Percentiles rank a stretch among this genome's conserved stretches.
Conservation (phyloP, 30 jellyfish, hydroid and myxozoan genomes). For the Aurelia aurita region DNA sequence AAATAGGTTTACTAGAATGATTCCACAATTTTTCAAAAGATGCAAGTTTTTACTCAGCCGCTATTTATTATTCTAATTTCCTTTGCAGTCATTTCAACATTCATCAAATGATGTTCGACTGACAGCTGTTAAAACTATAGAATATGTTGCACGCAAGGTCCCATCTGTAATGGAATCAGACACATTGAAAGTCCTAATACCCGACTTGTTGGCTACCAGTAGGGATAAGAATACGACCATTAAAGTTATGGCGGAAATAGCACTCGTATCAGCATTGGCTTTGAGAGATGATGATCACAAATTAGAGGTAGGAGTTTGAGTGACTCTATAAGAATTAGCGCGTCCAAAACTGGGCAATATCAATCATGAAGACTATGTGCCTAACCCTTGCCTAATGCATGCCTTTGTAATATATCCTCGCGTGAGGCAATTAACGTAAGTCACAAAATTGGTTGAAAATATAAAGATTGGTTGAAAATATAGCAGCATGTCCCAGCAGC, state of each 20-base stretch:
- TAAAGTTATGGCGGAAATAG: constrained; percentile 69
- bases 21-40: no score
- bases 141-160: constrained; percentile 54
- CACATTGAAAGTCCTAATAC: constrained; percentile 30
- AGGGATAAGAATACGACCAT: constrained; percentile 88
- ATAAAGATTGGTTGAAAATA: no score
- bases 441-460: no score
- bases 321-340: no score
- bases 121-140: constrained; percentile 75
- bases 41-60: no score
- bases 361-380: no score
- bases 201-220: constrained; percentile 61
- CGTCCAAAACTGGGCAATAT: no score
- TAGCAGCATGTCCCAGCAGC: no score
- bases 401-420: no score
- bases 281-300: constrained; percentile 59
- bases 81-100: constrained; percentile 74
- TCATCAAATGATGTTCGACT: constrained; percentile 79
- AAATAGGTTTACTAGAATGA: no score
- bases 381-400: no score
- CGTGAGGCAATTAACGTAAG: no score
- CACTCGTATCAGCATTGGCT: constrained; percentile 59
- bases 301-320: constrained; percentile 22
- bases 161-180: constrained; percentile 51
- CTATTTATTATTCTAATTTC: background rate